phyloP scores from a whole-genome alignment of 2,888 invertebrate genomes.

The Cephonodes hylas region DNA sequence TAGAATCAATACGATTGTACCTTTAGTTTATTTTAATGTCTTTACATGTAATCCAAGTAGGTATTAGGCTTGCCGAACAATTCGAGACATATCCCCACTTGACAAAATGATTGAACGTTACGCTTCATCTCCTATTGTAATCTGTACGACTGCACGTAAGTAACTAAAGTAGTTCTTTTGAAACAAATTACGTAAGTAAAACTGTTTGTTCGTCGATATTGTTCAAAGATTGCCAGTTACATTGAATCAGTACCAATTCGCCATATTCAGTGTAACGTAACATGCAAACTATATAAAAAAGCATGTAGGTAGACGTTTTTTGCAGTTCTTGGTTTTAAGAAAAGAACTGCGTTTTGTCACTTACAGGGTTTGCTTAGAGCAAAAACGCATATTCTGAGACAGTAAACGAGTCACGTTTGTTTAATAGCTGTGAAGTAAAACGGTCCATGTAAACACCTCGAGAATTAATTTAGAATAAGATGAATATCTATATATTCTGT shows the following conservation, averaged over 20 bases:
- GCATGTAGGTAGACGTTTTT: not conserved
- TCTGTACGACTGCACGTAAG: constrained; percentile 35
- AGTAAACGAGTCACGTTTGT: not conserved
- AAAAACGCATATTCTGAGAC: not conserved
- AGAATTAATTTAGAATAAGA: no score
- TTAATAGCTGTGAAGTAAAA: no score
- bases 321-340: not conserved
- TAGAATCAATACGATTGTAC: no score
- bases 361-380: not conserved
- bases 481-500: no score
- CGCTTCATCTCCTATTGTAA: constrained; percentile 47
- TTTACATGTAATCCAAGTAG: no score
- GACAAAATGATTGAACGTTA: constrained; percentile 30
- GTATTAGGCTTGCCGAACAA: not conserved
- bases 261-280: not conserved
- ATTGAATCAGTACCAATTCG: not conserved
- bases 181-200: constrained; percentile 31
- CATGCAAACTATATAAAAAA: not conserved
- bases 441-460: no score
- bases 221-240: not conserved
- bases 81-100: not conserved
- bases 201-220: constrained; percentile 19
- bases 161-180: constrained; percentile 28
- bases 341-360: not conserved
- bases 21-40: no score